These are phyloP conservation scores for Malurus leucopterus DNA, from an alignment of 2,797 vertebrate species.

Conservation along the genomic window DNA sequence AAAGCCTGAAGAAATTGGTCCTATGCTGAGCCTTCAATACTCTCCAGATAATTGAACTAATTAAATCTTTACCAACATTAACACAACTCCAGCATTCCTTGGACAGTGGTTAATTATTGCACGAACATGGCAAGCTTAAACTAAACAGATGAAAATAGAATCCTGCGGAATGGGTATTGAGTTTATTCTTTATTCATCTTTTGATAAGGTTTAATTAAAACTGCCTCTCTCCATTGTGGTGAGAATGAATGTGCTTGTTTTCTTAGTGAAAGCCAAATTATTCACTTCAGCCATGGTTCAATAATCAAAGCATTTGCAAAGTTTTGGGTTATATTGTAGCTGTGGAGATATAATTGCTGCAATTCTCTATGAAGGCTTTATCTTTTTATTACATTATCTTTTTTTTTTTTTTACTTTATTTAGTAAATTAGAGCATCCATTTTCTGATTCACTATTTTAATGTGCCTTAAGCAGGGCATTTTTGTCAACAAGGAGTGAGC, in stretches of 20 bases:
- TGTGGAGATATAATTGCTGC: slow-evolving; percentile 83
- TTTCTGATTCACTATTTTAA: slow-evolving; percentile 43
- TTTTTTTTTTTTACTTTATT: slow-evolving; percentile 59
- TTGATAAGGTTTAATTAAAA: slow-evolving; percentile 98
- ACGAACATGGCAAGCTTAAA: slow-evolving; percentile 80
- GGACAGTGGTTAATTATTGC: slow-evolving; percentile 85
- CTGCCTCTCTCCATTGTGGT: slow-evolving; percentile 86
- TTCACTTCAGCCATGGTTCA: slow-evolving; percentile 89
- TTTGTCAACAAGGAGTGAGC: neutral
- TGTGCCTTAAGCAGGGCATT: slow-evolving; percentile 32
- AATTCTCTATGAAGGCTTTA: slow-evolving; percentile 71
- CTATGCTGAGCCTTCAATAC: slow-evolving; percentile 69
- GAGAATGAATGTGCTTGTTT: slow-evolving; percentile 92
- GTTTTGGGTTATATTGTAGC: slow-evolving; percentile 85
- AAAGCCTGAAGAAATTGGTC: slow-evolving; percentile 74
- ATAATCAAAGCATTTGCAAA: slow-evolving; percentile 87
- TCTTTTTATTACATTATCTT: slow-evolving; percentile 71
- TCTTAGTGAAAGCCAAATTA: slow-evolving; percentile 88
- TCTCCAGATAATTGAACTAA: slow-evolving; percentile 83
- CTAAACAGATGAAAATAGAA: slow-evolving; percentile 85
- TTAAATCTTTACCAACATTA: slow-evolving; percentile 86
- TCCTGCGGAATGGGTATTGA: slow-evolving; percentile 80
- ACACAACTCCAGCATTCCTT: slow-evolving; percentile 80
- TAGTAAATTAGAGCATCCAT: slow-evolving; percentile 60
- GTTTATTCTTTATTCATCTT: slow-evolving; percentile 91